Evolutionary conservation across 2,113 vertebrate species (phyloP), one percentile per base, ranked within the genome.

Genomic region (Notothenia coriiceps): DNA sequence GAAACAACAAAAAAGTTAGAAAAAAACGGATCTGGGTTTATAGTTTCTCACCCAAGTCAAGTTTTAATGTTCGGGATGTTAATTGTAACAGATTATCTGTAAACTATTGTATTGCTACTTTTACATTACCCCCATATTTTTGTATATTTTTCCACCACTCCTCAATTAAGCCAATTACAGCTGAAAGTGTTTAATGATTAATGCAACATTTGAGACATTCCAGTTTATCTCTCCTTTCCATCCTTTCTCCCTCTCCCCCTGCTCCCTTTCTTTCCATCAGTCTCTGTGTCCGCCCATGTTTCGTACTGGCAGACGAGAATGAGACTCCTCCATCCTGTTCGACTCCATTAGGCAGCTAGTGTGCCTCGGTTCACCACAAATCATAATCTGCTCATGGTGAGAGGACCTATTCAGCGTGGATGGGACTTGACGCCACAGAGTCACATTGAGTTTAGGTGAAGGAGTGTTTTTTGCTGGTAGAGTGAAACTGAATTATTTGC

Each of bases 311-410:
- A 84, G 68, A 72, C 54, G 74, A 88, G 87, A 85, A 83, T 84
- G 76, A 69, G 68, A 79, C 83, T 88, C 74, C 67, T 89, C 83
- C 80, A 90, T 91, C 79, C 78, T 87, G 86, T 92, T 92, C 73
- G 43, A 88, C 79, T 90, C 91, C 89, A 92, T 93, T 92, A 88
- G 86, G 80, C 87, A 79, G 80, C 90, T 74, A 91, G 83, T 80
- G 87, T 89, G 74, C 74, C 79, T 83, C 81, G 84, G 71, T 90
- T 89, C 79, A 73, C 75, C 65, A 77, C 81, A 81, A 90, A 86
- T 88, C 87, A 82, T 90, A 87, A 91, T 88, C 82, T 81, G 77
- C 77, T 88, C 72, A 66, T 65, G 70, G 73, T 88, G 82, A 86
- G 77, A 77, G 61, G 61, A 78, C 79, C 76, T 77, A 65, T 68